phyloP scores from a whole-genome alignment of 2,888 invertebrate genomes.

The Actias luna region DNA sequence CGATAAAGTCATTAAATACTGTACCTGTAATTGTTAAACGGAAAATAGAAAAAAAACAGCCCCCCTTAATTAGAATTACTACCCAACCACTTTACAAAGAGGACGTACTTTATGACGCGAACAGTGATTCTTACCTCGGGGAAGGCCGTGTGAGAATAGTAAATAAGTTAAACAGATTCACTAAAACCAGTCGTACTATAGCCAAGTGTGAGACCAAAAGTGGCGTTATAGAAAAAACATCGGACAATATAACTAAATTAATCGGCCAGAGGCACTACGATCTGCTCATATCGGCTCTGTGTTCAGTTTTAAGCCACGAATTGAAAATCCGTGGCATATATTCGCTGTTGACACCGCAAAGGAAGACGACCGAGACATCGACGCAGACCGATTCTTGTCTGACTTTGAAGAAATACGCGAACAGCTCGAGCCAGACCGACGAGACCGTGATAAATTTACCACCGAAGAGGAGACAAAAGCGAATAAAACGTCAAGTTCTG shows the following conservation, averaged over 20 bases:
- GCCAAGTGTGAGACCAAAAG: constrained; percentile 40
- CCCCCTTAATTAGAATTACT: constrained; percentile 11
- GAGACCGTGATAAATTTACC: constrained; percentile 33
- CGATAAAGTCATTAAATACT: not conserved
- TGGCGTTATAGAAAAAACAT: constrained; percentile 43
- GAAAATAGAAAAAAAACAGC: not conserved
- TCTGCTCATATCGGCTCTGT: constrained; percentile 51
- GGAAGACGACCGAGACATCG: constrained; percentile 14
- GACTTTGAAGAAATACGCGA: not conserved
- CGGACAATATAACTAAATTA: constrained; percentile 49
- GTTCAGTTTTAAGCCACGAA: constrained; percentile 58
- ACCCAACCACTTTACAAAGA: constrained; percentile 34
- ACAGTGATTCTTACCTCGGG: constrained; percentile 49
- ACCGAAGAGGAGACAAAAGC: constrained; percentile 27
- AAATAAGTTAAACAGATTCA: constrained; percentile 41
- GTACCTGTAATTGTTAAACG: not conserved
- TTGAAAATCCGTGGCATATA: constrained; percentile 55
- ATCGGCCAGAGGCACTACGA: constrained; percentile 66
- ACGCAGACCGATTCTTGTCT: constrained; percentile 7
- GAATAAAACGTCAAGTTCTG: constrained; percentile 33
- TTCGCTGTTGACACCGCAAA: constrained; percentile 46
- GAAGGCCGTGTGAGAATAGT: constrained; percentile 47
- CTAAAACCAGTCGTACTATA: constrained; percentile 46
- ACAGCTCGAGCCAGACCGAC: constrained; percentile 44
- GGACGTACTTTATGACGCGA: constrained; percentile 47